Base-by-base conservation (phyloP, 1,140 invertebrate genomes). In the Babylonia areolata region DNA sequence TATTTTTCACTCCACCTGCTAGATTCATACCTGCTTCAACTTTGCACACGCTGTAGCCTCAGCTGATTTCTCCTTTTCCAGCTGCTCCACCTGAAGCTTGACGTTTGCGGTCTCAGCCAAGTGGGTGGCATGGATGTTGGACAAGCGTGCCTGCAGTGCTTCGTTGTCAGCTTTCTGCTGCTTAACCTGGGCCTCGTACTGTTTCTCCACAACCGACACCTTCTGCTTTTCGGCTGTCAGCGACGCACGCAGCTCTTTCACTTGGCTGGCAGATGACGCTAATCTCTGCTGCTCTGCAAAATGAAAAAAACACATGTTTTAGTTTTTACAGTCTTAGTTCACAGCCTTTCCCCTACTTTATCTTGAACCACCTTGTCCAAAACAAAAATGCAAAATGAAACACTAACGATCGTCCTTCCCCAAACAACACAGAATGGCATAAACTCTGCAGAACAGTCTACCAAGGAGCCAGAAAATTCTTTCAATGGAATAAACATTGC, bases 191-290 rank as follows among this genome's bases (percentile, higher is more conserved):
- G 96, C 96, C 84, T 96, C 96, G 3, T 95, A 91, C 69, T 95
- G 95, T 75, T 96, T 95, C 3, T 96, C 94, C 71, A 94, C 95
- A 20, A 95, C 94, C 35, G 95, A 92, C n/a, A 95, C 93, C 80
- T 96, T 95, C 2, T 95, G 95, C 37, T 95, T 95, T 90, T 97
- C 97, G 0, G 94, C 91, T 85, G 96, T 96, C n/a, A 97, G 94
- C 90, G 97, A 96, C 77, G 95, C 95, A 88, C 97, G 96, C 3
- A 98, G 91, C 90, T 98, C 97, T 88, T 97, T 96, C n/a, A 98
- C 92, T 71, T 93, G 89, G 54, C 82, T 89, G 64, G 88, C 91
- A 54, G 89, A 88, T 33, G 90, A 81, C 89, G 91, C 90, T 0
- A 91, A 88, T 42, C 90, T 54, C 69, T 91, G 86, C 90, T 93